Conservation (phyloP, 2,113 vertebrate genomes). For the Apodemus speciosus region DNA sequence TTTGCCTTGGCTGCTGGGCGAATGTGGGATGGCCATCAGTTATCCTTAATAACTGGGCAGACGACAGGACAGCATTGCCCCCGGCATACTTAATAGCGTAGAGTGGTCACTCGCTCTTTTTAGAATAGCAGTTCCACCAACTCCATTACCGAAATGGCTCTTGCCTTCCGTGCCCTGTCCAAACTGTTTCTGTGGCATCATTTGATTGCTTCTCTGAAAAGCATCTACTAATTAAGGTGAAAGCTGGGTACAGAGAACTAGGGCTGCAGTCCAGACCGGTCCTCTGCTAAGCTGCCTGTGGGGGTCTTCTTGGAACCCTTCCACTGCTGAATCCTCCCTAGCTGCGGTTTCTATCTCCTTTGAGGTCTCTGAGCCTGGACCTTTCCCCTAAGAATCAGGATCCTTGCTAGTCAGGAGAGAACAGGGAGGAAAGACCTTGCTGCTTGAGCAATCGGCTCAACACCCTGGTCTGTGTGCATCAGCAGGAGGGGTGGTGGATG, state of each 20-base stretch:
- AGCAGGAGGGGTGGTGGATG: neutral
- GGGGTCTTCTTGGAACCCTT: neutral
- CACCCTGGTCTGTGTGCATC: neutral
- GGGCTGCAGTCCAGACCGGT: rapidly evolving
- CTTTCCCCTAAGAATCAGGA: rapidly evolving
- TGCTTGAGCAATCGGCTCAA: rapidly evolving
- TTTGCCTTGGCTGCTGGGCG: neutral
- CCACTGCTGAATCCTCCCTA: neutral
- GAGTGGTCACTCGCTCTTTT: constrained; percentile 40
- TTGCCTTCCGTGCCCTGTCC: constrained; percentile 43
- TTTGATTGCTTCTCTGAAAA: constrained; percentile 72
- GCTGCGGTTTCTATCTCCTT: neutral
- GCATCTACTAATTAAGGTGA: constrained; percentile 66
- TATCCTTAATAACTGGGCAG: constrained; percentile 58
- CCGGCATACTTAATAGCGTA: constrained; percentile 53
- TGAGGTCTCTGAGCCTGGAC: neutral
- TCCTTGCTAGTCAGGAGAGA: neutral
- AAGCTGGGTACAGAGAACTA: constrained; percentile 9
- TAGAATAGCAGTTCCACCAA: constrained; percentile 40
- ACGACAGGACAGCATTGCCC: constrained; percentile 7
- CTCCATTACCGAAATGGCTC: constrained; percentile 71
- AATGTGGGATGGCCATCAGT: neutral
- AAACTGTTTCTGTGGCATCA: constrained; percentile 2
- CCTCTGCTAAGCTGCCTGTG: rapidly evolving
- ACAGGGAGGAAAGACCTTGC: neutral